phyloP scores from a whole-genome alignment of 1,140 invertebrate genomes.

The Saxidomus purpurata region DNA sequence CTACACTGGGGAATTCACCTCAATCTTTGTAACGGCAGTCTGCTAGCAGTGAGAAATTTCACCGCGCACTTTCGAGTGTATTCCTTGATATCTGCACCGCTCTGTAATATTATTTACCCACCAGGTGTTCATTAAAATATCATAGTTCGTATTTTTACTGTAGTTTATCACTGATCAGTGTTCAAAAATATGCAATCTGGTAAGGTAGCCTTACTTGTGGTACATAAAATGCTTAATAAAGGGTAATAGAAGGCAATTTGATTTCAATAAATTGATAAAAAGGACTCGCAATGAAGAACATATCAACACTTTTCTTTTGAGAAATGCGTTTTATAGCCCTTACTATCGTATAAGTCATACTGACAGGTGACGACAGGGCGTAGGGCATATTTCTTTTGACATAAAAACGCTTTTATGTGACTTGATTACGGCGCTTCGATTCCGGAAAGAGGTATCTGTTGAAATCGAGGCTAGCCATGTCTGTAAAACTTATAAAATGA shows the following conservation, averaged over 20 bases:
- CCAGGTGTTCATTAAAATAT: conserved; percentile 24
- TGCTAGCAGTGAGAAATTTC: too few species aligned
- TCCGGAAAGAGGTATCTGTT: too few species aligned
- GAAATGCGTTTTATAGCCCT: neutral
- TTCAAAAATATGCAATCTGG: neutral
- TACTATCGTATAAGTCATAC: neutral
- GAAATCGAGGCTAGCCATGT: too few species aligned
- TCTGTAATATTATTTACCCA: neutral
- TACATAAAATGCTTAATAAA: conserved; percentile 7
- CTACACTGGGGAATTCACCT: too few species aligned
- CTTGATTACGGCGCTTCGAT: too few species aligned
- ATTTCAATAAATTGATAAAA: neutral
- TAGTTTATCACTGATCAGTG: neutral
- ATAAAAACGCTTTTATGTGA: too few species aligned
- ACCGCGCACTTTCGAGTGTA: too few species aligned
- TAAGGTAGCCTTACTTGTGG: neutral
- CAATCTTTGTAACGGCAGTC: too few species aligned
- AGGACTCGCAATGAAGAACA: neutral
- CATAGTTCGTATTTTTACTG: neutral
- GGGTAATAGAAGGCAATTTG: neutral
- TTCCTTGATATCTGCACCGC: neutral
- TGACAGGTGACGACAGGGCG: neutral
- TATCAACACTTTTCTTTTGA: neutral
- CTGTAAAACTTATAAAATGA: too few species aligned
- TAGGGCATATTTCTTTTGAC: neutral